Evolutionary conservation across 2,888 invertebrate genomes (phyloP).

Genomic region (Chymomyza procnemis): DNA sequence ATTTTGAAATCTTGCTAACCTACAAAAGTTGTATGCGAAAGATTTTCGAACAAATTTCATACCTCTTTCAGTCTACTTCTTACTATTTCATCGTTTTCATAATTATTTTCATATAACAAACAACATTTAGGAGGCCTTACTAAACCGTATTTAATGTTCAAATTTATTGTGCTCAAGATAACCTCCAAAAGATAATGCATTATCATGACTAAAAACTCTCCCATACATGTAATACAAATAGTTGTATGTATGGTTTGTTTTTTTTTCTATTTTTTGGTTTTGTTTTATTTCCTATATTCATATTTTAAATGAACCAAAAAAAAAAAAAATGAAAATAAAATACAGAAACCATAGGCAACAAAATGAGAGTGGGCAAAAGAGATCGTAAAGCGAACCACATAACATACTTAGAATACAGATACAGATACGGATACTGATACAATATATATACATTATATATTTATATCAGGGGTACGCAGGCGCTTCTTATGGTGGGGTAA

Average conservation of each 20-base stretch:
- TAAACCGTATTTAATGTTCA: not conserved
- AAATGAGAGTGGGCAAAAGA: constrained; percentile 49
- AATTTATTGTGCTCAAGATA: constrained; percentile 37
- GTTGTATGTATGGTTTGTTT: not conserved
- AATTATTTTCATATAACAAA: not conserved
- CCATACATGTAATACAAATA: constrained; percentile 8
- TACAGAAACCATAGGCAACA: constrained; percentile 55
- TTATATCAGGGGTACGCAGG: too few species aligned
- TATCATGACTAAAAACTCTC: constrained; percentile 28
- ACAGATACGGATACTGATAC: constrained; percentile 35
- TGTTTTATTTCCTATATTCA: not conserved
- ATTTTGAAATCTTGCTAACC: too few species aligned
- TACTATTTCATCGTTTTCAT: not conserved
- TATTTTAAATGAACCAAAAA: constrained; percentile 15
- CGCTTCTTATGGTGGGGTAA: too few species aligned
- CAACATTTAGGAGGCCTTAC: not conserved
- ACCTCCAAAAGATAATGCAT: constrained; percentile 21
- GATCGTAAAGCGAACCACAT: constrained; percentile 68
- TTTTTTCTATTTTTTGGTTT: not conserved
- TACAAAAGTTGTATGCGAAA: too few species aligned
- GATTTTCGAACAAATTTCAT: not conserved
- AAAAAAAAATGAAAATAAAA: constrained; percentile 41
- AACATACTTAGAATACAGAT: constrained; percentile 25
- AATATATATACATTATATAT: not conserved
- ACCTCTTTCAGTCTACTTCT: not conserved